Evolutionary conservation across 1,140 invertebrate species (phyloP), one percentile per base, ranked within the genome.

Genomic region (Drosophila mayri): DNA sequence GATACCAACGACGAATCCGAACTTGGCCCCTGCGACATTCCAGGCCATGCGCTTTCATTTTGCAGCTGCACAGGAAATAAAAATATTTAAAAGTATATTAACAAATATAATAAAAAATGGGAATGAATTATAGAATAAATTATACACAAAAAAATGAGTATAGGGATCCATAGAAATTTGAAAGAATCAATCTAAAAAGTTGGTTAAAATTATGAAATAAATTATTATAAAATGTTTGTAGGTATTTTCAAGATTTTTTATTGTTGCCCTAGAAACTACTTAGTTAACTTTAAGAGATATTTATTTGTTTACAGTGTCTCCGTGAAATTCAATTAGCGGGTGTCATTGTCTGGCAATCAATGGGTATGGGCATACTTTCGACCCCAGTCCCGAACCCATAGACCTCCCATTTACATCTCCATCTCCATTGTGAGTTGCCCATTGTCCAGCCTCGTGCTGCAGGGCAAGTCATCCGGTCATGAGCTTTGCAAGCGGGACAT

Each of bases 251-350:
- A n/a, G n/a, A n/a, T n/a, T n/a, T 2, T 14, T 2, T 16, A 6
- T 49, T 16, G 14, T n/a, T 10, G 0, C 25, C 6, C 9, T 11
- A 30, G 2, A 11, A 9, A 30, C 30, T 30, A 30, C 16, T 10
- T 30, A 11, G 0, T 30, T 18, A 22, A 22, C 22, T 47, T 47
- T 8, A 52, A 32, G 4, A 9, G 1, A 52, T 25, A 25, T n/a
- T 25, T 18, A 35, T 25, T 43, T 43, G 18, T 61, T 43, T 43
- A 32, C 55, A 6, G 18, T 35, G 18, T 40, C 25, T 30, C 59
- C 47, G 59, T 61, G 62, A 64, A 78, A 81, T 82, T 75, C 79
- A 86, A 86, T 86, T 75, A 82, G 79, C 68, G 41, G 20, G 30
- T 68, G 47, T 46, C 63, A 79, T 83, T 64, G 75, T 79, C 65